Evolutionary conservation across 2,113 vertebrate genomes (phyloP), one percentile per base, ranked within the genome.

Genomic region (Toxotes jaculatrix): DNA sequence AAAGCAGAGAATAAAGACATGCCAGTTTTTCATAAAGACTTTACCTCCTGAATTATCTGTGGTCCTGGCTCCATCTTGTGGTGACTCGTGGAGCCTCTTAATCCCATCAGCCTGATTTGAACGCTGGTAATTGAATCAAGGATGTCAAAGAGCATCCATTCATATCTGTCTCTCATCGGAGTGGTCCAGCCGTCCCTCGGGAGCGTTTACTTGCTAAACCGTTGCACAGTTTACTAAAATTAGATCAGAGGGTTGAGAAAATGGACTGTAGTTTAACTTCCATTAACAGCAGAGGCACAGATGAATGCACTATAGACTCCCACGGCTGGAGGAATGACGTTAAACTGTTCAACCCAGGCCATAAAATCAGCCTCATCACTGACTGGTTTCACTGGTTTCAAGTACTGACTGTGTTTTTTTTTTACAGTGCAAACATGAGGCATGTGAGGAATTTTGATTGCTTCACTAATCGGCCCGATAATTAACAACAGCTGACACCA

Each of bases 61-160:
- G 79, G 49, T 66, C 57, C 13, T 91, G 77, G 84, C 87, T 74
- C 89, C 93, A 85, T 79, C 93, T 92, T 32, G 89, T 89, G 94
- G 89, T 16, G 3, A 7, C 1, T 59, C 57, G 2, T 0, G 4
- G 16, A 47, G 38, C 40, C 27, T 65, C 19, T 10, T 73, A 70
- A 85, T 66, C 87, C 73, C 60, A 59, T 87, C 75, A 75, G 19
- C 6, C n/a, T 5, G 34, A 63, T 72, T 70, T 60, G 74, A 79
- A 80, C 4, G 31, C 76, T 32, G 11, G 38, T 84, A 87, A 93
- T 90, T 60, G 53, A 93, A 88, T 89, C 9, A 7, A 21, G 43
- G 36, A 59, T 57, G 87, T 82, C 80, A 63, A 57, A 78, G 53
- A 67, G 55, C 78, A 83, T 65, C 70, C 53, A 79, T 74, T 85